Base-by-base conservation (phyloP, 2,113 vertebrate genomes). In the Junco hyemalis region DNA sequence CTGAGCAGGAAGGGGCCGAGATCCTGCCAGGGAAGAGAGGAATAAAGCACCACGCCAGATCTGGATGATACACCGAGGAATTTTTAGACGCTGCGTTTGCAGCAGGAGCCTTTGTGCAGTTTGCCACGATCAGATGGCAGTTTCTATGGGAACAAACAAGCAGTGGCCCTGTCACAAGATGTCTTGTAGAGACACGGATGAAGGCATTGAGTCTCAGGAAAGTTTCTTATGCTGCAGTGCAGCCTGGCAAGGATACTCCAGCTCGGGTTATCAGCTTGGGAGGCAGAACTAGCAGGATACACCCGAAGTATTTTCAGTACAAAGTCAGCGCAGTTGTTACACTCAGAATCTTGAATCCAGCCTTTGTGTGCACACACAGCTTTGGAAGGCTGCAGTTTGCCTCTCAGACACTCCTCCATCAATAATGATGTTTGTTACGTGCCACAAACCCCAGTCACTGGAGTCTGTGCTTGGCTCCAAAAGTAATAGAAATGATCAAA, bases 81-180 rank as follows among this genome's bases (percentile, higher is more conserved):
- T 74, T 65, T 63, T 91, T 23, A 51, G 80, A 64, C 2, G 1
- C 85, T 19, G 69, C 13, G 5, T 33, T 92, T 77, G 80, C 93
- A 82, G 92, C 93, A 66, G 33, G 88, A 91, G 90, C 89, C 86
- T 88, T 82, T 31, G 12, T n/a, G 31, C 36, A 16, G 25, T 36
- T 63, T 92, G 83, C 88, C 70, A 35, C 5, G 50, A 93, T 82
- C 33, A 95, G 83, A 74, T 66, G 80, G 94, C 88, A 88, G 96
- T 97, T 97, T 95, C 97, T 92, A 97, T 96, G 96, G 97, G 94
- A 96, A 96, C 97, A 91, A 81, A 88, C 19, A 84, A 86, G 90
- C 92, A 69, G 79, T 9, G 64, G 90, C 93, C 92, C 80, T 4
- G 8, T 64, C 92, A 94, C 86, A 63, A 81, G 69, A 40, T 36